phyloP scores from a whole-genome alignment of 1,140 invertebrate species.

The Piezodorus guildinii region DNA sequence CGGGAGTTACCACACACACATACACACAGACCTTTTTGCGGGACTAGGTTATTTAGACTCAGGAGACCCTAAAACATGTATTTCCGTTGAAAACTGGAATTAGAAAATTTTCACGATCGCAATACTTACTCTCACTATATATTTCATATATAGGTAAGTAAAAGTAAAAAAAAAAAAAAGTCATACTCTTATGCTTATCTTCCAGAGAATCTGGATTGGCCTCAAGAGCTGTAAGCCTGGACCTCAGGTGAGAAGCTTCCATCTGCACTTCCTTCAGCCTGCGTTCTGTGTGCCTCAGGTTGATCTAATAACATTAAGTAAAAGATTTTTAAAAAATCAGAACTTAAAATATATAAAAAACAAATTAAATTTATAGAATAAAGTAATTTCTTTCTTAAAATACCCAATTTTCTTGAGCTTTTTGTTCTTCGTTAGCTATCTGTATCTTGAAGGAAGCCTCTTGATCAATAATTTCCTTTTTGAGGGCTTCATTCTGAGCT shows the following conservation, averaged over 20 bases:
- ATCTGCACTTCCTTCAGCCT: conserved; percentile 61
- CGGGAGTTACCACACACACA: too few species aligned
- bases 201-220: conserved; percentile 30
- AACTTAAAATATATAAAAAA: too few species aligned
- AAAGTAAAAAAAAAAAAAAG: background rate
- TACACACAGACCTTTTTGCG: too few species aligned
- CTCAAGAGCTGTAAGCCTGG: conserved; percentile 51
- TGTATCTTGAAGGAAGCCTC: conserved; percentile 63
- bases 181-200: conserved; percentile 2
- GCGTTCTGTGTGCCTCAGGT: conserved; percentile 57
- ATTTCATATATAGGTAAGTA: too few species aligned
- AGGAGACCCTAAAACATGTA: too few species aligned
- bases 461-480: conserved; percentile 66
- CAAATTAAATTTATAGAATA: background rate
- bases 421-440: conserved; percentile 58
- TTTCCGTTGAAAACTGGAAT: too few species aligned
- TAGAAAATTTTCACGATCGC: too few species aligned
- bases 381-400: conserved; percentile 14
- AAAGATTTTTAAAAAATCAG: too few species aligned
- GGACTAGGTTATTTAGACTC: too few species aligned
- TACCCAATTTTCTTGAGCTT: conserved; percentile 65
- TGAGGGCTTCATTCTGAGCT: conserved; percentile 56
- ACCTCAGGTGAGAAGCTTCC: conserved; percentile 57
- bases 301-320: conserved; percentile 36
- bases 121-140: too few species aligned